These are phyloP conservation scores for Triplophysa tibetana DNA, from an alignment of 2,113 vertebrate genomes.

Conservation along the genomic window DNA sequence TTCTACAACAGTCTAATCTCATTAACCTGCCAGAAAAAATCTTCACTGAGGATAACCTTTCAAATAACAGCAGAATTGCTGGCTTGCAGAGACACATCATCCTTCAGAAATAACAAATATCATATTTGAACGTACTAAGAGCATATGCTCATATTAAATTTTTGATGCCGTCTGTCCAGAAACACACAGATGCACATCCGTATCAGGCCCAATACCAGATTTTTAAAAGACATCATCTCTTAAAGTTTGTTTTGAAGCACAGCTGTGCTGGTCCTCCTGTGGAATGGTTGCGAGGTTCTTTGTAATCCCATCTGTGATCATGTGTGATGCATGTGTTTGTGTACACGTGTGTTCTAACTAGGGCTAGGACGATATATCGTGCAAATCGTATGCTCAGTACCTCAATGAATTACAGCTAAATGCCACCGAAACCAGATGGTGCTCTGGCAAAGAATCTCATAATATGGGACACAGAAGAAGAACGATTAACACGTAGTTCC, in stretches of 20 bases:
- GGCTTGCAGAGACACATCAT: slow-evolving; percentile 34
- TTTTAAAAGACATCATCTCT: slow-evolving; percentile 25
- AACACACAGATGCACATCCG: slow-evolving; percentile 43
- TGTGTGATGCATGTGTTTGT: slow-evolving; percentile 16
- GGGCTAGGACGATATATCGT: too few species aligned
- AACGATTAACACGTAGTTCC: too few species aligned
- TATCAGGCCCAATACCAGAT: slow-evolving; percentile 17
- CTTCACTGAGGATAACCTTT: slow-evolving; percentile 32
- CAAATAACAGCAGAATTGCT: slow-evolving; percentile 33
- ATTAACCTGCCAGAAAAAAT: slow-evolving; percentile 40
- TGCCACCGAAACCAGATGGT: too few species aligned
- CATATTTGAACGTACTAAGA: neutral
- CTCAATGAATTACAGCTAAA: too few species aligned
- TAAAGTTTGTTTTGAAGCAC: slow-evolving; percentile 54
- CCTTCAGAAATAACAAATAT: slow-evolving; percentile 12
- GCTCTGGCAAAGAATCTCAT: too few species aligned
- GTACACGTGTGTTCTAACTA: neutral
- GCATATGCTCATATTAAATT: slow-evolving; percentile 21
- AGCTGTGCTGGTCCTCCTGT: slow-evolving; percentile 61
- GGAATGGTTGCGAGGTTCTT: slow-evolving; percentile 38
- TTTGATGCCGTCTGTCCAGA: neutral
- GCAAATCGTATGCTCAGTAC: too few species aligned
- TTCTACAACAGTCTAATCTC: slow-evolving; percentile 45
- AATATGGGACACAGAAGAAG: too few species aligned
- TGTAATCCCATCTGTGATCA: slow-evolving; percentile 23